Conservation (phyloP, 2,797 vertebrate genomes). For the Thalassophryne amazonica region DNA sequence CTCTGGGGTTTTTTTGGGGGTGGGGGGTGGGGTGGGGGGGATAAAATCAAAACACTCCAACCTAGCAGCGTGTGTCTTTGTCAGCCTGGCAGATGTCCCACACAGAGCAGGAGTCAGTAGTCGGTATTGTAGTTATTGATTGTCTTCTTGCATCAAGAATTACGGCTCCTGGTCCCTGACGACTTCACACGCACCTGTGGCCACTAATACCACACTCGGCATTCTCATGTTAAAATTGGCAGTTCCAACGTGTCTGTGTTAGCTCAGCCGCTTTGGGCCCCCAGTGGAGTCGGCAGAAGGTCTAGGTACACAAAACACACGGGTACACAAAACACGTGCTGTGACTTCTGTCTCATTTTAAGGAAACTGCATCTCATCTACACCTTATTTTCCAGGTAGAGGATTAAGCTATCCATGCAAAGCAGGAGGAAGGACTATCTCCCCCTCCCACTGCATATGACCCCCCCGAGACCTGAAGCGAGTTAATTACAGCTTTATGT, state of each 20-base stretch:
- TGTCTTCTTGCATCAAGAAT: slow-evolving; percentile 41
- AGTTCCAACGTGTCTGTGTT: slow-evolving; percentile 19
- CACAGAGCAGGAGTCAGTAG: slow-evolving; percentile 25
- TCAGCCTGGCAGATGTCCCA: slow-evolving; percentile 37
- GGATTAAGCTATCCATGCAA: slow-evolving; percentile 47
- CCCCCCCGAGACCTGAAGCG: slow-evolving; percentile 48
- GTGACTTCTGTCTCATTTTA: slow-evolving; percentile 36
- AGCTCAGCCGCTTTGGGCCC: slow-evolving; percentile 19
- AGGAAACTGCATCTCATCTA: slow-evolving; percentile 51
- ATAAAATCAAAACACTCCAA: slow-evolving; percentile 3
- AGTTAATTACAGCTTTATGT: slow-evolving; percentile 73
- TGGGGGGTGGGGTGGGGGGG: no score
- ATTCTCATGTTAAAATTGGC: slow-evolving; percentile 48
- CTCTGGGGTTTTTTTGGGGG: no score
- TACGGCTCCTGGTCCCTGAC: slow-evolving; percentile 41
- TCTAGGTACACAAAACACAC: no score
- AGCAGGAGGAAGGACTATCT: slow-evolving; percentile 20
- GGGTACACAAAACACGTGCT: no score
- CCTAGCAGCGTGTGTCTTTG: slow-evolving; percentile 2
- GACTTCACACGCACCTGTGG: slow-evolving; percentile 25
- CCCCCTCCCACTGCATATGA: slow-evolving; percentile 21
- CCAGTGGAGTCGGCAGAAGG: slow-evolving; percentile 24
- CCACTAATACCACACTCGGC: slow-evolving; percentile 35
- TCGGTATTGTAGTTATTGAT: slow-evolving; percentile 52
- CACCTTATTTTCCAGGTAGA: slow-evolving; percentile 60